Percentiles rank a stretch among this genome's conserved stretches.
These are phyloP conservation scores for Hydrophis major DNA, from an alignment of 2,797 vertebrate genomes.

Conservation along the genomic window DNA sequence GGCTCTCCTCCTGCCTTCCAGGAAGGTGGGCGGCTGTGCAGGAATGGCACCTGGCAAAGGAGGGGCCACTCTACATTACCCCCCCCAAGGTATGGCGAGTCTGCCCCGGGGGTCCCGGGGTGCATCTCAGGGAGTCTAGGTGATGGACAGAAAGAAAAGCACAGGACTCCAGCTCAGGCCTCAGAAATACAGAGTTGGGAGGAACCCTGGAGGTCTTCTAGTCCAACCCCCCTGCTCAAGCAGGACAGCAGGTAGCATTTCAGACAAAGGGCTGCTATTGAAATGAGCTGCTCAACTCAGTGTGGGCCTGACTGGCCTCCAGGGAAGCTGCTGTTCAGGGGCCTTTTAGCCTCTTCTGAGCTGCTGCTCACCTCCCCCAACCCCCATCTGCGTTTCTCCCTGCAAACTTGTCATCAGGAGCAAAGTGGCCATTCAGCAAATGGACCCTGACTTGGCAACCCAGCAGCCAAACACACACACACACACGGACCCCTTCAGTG, in stretches of 20 bases:
- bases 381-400: neutral
- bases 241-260: neutral
- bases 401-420: neutral
- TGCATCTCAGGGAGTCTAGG: neutral
- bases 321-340: neutral
- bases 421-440: neutral
- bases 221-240: neutral
- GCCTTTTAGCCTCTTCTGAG: neutral
- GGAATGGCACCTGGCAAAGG: neutral
- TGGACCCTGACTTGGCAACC: too few species aligned
- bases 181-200: neutral
- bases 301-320: neutral
- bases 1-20: neutral
- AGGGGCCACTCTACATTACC: neutral
- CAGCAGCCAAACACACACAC: neutral
- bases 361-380: neutral
- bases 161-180: neutral
- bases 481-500: too few species aligned
- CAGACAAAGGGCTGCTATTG: neutral
- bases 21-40: neutral
- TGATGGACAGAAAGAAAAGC: neutral
- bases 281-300: neutral
- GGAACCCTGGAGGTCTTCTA: neutral
- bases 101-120: neutral
- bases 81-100: neutral